Evolutionary conservation across 2,113 vertebrate species (phyloP), one percentile per base, ranked within the genome.

Genomic region (Sigmodon hispidus): DNA sequence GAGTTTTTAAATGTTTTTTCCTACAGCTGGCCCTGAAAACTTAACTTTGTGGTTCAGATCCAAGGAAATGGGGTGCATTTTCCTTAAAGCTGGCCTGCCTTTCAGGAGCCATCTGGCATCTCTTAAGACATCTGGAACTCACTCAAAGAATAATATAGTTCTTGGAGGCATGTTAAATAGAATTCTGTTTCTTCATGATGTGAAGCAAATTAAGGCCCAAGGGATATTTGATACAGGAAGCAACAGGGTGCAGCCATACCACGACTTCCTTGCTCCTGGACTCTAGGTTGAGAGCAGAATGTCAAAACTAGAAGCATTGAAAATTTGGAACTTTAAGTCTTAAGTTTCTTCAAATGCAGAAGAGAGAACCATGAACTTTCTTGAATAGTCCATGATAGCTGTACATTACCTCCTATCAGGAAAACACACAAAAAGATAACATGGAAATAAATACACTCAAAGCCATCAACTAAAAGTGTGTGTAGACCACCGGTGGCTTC

Each of bases 101-200:
- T 94, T 97, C 1, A 3, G 96, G 65, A 94, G 87, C 87, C 95
- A 96, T 97, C 93, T 98, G 97, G 91, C 70, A 94, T 97, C 96
- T 97, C 89, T 97, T 96, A 96, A 93, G 80, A 96, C 94, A 96
- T 96, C 96, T 97, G 96, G 96, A 97, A 97, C 87, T 95, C 87
- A 96, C 91, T 97, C 91, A 79, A 93, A 93, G 52, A 95, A 91
- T 88, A 95, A 75, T 92, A 96, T 72, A 88, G 59, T 96, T 94
- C 89, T 91, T 83, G 75, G 89, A 97, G 84, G 94, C 80, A 92
- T 89, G 70, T 59, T 61, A 97, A 96, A 97, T 88, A 94, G 43
- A 95, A 94, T 93, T 95, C 29, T 69, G 57, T 77, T 96, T 96
- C 84, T 76, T 73, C 65, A 94, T 75, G 95, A 94, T 0, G 29